phyloP scores from a whole-genome alignment of 2,888 invertebrate species.

The Ephialtes manifestator region DNA sequence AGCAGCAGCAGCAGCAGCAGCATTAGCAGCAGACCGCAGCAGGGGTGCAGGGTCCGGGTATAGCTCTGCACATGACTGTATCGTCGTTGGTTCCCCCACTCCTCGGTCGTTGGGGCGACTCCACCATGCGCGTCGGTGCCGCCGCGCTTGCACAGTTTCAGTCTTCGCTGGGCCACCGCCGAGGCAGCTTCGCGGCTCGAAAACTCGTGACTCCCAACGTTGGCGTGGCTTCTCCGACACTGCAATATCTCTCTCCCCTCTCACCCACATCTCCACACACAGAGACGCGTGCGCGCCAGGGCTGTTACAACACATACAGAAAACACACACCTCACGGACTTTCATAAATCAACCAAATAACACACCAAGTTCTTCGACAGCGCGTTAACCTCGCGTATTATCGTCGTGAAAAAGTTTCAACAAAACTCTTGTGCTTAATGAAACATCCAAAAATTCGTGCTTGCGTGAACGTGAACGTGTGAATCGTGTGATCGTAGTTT shows the following conservation, averaged over 20 bases:
- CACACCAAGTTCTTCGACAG: conserved; percentile 28
- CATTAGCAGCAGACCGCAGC: conserved; percentile 16
- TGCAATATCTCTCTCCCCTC: conserved; percentile 59
- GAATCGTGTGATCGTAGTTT: neutral
- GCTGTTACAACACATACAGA: conserved; percentile 21
- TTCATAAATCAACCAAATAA: conserved; percentile 27
- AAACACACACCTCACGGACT: conserved; percentile 46
- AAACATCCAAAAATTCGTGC: conserved; percentile 21
- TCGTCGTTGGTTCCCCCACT: conserved; percentile 54
- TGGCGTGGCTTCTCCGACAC: conserved; percentile 67
- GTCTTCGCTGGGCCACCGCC: conserved; percentile 84
- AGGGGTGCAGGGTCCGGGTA: conserved; percentile 35
- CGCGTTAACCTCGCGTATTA: conserved; percentile 13
- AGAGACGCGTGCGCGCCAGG: conserved; percentile 9
- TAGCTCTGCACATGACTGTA: conserved; percentile 63
- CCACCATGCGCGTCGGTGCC: conserved; percentile 72
- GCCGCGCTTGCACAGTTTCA: conserved; percentile 78
- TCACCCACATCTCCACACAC: conserved; percentile 28
- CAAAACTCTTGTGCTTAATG: conserved; percentile 40
- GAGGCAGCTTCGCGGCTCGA: conserved; percentile 80
- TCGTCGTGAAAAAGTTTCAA: conserved; percentile 10
- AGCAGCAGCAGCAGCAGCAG: conserved; percentile 1
- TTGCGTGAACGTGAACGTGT: conserved; percentile 6
- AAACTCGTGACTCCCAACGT: conserved; percentile 66
- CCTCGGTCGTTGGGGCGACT: conserved; percentile 65